Evolutionary conservation across 2,113 vertebrate species (phyloP).

Genomic region (Oriolus oriolus): DNA sequence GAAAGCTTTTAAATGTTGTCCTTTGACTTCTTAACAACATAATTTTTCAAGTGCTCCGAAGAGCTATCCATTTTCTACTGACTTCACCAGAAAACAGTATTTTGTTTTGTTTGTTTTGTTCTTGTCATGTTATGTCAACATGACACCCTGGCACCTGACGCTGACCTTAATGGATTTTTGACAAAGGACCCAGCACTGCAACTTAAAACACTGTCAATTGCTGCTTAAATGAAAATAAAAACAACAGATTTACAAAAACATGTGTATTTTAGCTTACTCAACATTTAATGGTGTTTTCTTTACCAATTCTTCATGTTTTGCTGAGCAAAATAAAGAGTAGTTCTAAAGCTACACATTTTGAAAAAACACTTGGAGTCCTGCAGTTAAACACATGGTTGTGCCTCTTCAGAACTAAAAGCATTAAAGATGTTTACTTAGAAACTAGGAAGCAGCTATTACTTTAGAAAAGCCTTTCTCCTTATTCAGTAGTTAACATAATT

Average conservation of each 20-base stretch:
- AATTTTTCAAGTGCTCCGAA: not conserved
- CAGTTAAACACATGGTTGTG: not conserved
- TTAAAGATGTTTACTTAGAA: not conserved
- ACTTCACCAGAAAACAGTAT: not conserved
- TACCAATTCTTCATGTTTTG: not conserved
- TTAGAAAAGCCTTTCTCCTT: not conserved
- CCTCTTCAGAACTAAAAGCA: not conserved
- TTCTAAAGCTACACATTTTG: not conserved
- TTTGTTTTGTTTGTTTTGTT: constrained; percentile 19
- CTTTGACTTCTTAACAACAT: not conserved
- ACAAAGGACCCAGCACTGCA: not conserved
- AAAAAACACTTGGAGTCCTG: not conserved
- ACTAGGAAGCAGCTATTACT: not conserved
- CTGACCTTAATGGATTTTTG: not conserved
- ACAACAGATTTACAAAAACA: not conserved
- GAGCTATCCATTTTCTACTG: not conserved
- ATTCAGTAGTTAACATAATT: not conserved
- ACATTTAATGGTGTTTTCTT: not conserved
- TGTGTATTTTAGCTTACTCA: not conserved
- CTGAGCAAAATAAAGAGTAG: not conserved
- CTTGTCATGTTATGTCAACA: not conserved
- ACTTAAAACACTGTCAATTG: not conserved
- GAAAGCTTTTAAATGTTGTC: not conserved
- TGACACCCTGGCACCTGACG: not conserved
- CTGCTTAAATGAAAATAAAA: constrained; percentile 4